Evolutionary conservation across 1,140 invertebrate species (phyloP), one percentile per base, ranked within the genome.

Genomic region (Zaprionus lachaisei): DNA sequence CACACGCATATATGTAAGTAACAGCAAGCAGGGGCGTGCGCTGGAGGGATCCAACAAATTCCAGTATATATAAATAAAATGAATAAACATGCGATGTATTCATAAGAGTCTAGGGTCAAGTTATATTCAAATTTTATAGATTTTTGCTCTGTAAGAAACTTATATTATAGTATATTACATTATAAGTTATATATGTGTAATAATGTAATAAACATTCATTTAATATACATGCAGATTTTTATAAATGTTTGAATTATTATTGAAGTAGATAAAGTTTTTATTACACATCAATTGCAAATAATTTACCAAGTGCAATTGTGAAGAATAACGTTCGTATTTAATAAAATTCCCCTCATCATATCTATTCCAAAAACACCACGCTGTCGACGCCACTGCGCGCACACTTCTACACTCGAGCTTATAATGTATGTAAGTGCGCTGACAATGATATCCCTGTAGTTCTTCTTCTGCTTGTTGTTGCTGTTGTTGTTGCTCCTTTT

Each of bases 361-460:
- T 9, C 11, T 11, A 34, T 34, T 3, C 31, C 31, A 7, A 44
- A 38, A 0, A 7, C 15, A 7, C 1, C 47, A 7, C 12, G 1
- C 47, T 5, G 20, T 24, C 20, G 20, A 51, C 47, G 47, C 47
- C 47, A 3, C 47, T 51, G 47, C 34, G 17, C 20, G 24, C 15
- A 24, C 20, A 54, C 62, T 47, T 31, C 38, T 7, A 65, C 51
- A 65, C 63, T n/a, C 22, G 20, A 41, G 20, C 44, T 7, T 12
- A 24, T 34, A 66, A 56, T 66, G 37, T 75, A 56, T 63, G 67
- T 49, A 63, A 63, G 37, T 58, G 37, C 44, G 37, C 51, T 72
- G 73, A 72, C 68, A 72, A 76, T 71, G 61, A 72, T 64, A 76
- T 65, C 61, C 9, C 26, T 34, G 31, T 41, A 60, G 68, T 84